Percentiles rank a stretch among this genome's conserved stretches.
Conservation (phyloP, 2,888 invertebrate species). For the Allolobophora icterica region DNA sequence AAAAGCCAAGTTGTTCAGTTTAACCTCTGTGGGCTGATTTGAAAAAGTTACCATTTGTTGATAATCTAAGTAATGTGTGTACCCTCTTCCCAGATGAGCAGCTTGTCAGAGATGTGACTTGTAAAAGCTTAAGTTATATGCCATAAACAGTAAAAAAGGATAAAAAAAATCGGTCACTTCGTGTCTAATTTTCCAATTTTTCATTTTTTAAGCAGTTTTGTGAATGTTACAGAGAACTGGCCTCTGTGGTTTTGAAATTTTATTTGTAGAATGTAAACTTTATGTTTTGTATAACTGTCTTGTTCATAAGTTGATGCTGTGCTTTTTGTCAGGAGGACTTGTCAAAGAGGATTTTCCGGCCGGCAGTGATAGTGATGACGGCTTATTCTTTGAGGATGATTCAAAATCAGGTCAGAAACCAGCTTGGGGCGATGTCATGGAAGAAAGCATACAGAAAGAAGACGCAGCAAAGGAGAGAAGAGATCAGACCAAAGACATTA, state of each 20-base stretch:
- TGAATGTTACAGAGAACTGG: too few species aligned
- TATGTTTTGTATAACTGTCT: not conserved
- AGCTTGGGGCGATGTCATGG: constrained; percentile 25
- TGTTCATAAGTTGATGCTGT: not conserved
- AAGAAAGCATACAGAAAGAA: constrained; percentile 17
- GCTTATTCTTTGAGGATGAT: constrained; percentile 14
- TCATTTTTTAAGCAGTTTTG: too few species aligned
- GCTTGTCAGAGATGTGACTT: not conserved
- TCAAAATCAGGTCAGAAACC: not conserved
- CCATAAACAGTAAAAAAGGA: not conserved
- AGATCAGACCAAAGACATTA: constrained; percentile 7
- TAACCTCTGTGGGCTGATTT: not conserved
- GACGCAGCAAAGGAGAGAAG: constrained; percentile 27
- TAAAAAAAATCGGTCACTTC: too few species aligned
- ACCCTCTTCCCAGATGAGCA: not conserved
- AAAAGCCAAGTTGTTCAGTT: not conserved
- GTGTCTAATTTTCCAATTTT: too few species aligned
- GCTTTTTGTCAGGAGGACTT: not conserved
- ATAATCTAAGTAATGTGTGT: not conserved
- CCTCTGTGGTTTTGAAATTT: too few species aligned
- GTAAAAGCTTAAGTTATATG: not conserved
- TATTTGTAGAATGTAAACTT: not conserved
- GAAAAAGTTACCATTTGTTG: not conserved
- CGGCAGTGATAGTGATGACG: not conserved
- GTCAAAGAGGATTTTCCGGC: not conserved